phyloP scores from a whole-genome alignment of 2,888 invertebrate genomes.

The Heterodera filipjevi region DNA sequence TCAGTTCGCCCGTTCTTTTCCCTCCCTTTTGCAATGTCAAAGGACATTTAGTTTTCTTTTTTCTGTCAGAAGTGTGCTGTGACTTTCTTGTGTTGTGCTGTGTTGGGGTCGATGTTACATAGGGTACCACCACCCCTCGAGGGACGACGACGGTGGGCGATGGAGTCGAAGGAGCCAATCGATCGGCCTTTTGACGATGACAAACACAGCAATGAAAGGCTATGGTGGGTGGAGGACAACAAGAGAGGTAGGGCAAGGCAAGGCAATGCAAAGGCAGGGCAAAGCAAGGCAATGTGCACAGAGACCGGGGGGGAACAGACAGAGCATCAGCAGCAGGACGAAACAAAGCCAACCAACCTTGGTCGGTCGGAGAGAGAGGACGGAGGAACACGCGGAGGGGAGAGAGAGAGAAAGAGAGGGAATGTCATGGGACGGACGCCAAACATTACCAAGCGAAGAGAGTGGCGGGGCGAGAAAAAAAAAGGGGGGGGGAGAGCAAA shows the following conservation, averaged over 20 bases:
- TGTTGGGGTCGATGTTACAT: neutral
- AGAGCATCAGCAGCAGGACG: neutral
- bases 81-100: neutral
- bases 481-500: neutral
- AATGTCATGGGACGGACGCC: conserved; percentile 3
- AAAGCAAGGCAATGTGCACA: conserved; percentile 10
- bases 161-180: conserved; percentile 11
- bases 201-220: conserved; percentile 5
- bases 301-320: neutral
- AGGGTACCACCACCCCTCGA: neutral
- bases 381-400: neutral
- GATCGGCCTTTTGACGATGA: conserved; percentile 19
- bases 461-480: too few species aligned
- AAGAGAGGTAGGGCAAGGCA: conserved; percentile 29
- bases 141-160: neutral
- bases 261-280: conserved; percentile 3
- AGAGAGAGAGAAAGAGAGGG: neutral
- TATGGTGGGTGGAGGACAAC: conserved; percentile 21
- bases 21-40: neutral
- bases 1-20: neutral
- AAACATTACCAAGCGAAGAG: conserved; percentile 10
- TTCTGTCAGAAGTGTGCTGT: neutral
- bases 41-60: neutral
- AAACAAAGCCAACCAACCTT: neutral
- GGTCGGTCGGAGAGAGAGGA: neutral